Evolutionary conservation across 2,888 invertebrate genomes (phyloP).

Genomic region (Andrena haemorrhoa): DNA sequence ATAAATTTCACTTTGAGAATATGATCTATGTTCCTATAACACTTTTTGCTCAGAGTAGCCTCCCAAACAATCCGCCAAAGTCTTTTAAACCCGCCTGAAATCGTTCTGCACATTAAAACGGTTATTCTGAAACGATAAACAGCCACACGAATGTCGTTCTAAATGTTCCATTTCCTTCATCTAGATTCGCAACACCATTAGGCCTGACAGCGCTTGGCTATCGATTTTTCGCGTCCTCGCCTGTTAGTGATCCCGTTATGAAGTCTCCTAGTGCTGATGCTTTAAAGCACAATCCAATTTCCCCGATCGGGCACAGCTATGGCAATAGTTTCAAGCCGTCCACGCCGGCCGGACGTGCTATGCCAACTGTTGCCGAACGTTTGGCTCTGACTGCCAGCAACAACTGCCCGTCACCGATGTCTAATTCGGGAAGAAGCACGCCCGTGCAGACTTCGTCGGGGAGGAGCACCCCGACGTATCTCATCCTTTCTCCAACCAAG

Average conservation of each 20-base stretch:
- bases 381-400: slow-evolving; percentile 67
- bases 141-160: not conserved
- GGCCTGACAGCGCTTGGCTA: slow-evolving; percentile 80
- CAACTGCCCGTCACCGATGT: slow-evolving; percentile 67
- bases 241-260: slow-evolving; percentile 71
- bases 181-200: slow-evolving; percentile 80
- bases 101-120: not conserved
- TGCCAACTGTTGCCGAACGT: slow-evolving; percentile 78
- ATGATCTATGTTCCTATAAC: too few relatives aligned
- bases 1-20: too few relatives aligned
- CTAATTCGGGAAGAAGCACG: slow-evolving; percentile 69
- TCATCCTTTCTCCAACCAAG: slow-evolving; percentile 88
- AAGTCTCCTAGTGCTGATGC: slow-evolving; percentile 71
- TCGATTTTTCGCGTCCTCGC: slow-evolving; percentile 82
- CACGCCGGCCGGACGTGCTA: slow-evolving; percentile 75
- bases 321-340: slow-evolving; percentile 77
- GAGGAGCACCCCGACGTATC: slow-evolving; percentile 76
- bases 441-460: slow-evolving; percentile 72
- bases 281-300: slow-evolving; percentile 76
- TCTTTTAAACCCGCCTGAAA: too few relatives aligned
- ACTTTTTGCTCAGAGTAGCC: too few relatives aligned
- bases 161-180: slow-evolving; percentile 25
- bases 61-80: too few relatives aligned
- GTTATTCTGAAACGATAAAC: not conserved
- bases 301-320: slow-evolving; percentile 77